These are phyloP conservation scores for Hypercompe scribonia DNA, from an alignment of 2,888 invertebrate genomes.

Conservation along the genomic window DNA sequence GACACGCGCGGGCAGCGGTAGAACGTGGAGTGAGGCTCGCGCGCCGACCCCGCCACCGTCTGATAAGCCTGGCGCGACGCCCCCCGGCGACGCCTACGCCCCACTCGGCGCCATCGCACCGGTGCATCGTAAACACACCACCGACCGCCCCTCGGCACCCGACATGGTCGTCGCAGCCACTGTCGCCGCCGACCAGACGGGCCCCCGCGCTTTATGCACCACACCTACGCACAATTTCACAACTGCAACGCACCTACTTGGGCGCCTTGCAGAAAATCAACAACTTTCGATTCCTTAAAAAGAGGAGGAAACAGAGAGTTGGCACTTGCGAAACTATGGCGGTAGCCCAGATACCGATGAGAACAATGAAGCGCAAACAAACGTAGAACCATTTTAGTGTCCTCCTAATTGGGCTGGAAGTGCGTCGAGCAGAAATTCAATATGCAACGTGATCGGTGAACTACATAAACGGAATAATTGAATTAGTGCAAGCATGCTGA, in stretches of 20 bases:
- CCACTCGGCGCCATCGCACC: constrained; percentile 79
- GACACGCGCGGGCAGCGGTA: constrained; percentile 81
- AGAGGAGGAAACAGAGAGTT: constrained; percentile 75
- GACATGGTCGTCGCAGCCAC: constrained; percentile 58
- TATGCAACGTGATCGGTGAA: constrained; percentile 80
- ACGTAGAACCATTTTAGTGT: constrained; percentile 80
- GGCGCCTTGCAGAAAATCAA: constrained; percentile 72
- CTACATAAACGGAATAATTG: constrained; percentile 83
- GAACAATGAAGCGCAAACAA: constrained; percentile 82
- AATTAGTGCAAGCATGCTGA: constrained; percentile 77
- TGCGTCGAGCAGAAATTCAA: constrained; percentile 77
- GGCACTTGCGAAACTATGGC: constrained; percentile 74
- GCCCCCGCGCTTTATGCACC: constrained; percentile 78
- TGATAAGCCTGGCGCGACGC: constrained; percentile 87
- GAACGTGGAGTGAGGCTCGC: constrained; percentile 84
- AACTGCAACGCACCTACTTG: constrained; percentile 65
- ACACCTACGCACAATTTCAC: constrained; percentile 82
- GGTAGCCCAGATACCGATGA: constrained; percentile 76
- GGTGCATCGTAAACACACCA: constrained; percentile 81
- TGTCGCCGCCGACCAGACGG: constrained; percentile 70
- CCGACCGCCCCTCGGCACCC: constrained; percentile 77
- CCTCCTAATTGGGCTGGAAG: constrained; percentile 82
- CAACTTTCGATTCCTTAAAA: constrained; percentile 85
- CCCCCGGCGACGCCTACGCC: constrained; percentile 86
- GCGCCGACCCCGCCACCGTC: constrained; percentile 84